Evolutionary conservation across 1,140 invertebrate species (phyloP).

Genomic region (Vanessa tameamea): DNA sequence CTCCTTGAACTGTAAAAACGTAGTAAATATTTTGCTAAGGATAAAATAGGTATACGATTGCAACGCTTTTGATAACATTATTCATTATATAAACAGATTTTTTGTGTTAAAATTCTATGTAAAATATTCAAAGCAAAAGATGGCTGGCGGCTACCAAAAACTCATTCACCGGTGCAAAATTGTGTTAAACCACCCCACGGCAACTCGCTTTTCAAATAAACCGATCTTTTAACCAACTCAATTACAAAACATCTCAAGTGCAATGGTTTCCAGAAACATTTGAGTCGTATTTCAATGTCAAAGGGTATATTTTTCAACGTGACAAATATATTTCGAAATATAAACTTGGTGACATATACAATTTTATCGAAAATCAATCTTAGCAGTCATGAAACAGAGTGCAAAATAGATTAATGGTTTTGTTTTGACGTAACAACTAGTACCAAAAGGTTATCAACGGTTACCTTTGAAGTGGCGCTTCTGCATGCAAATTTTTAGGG

Average conservation of each 20-base stretch:
- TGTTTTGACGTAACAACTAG: conserved; percentile 16
- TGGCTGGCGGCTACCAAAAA: conserved; percentile 78
- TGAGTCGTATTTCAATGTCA: not conserved
- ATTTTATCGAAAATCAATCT: conserved; percentile 25
- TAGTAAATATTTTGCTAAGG: too few relatives aligned
- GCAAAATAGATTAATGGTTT: conserved; percentile 14
- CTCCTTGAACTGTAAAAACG: too few relatives aligned
- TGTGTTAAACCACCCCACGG: conserved; percentile 67
- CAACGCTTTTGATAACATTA: too few relatives aligned
- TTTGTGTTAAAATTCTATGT: conserved; percentile 12
- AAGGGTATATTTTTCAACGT: conserved; percentile 30
- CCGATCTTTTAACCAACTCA: conserved; percentile 46
- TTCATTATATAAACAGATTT: not conserved
- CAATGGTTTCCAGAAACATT: conserved; percentile 10
- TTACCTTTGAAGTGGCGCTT: conserved; percentile 78
- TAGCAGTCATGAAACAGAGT: not conserved
- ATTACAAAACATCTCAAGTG: conserved; percentile 31
- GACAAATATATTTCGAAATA: not conserved
- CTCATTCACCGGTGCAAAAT: conserved; percentile 79
- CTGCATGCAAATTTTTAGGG: conserved; percentile 76
- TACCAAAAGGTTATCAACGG: conserved; percentile 58
- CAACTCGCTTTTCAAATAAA: conserved; percentile 66
- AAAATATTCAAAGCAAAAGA: conserved; percentile 20
- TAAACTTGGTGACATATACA: not conserved
- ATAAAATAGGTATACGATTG: too few relatives aligned